A percentile compares a stretch with the other conserved stretches of the same genome.
These are phyloP conservation scores for Ceratothoa steindachneri DNA, from an alignment of 2,888 invertebrate genomes.

Conservation along the genomic window DNA sequence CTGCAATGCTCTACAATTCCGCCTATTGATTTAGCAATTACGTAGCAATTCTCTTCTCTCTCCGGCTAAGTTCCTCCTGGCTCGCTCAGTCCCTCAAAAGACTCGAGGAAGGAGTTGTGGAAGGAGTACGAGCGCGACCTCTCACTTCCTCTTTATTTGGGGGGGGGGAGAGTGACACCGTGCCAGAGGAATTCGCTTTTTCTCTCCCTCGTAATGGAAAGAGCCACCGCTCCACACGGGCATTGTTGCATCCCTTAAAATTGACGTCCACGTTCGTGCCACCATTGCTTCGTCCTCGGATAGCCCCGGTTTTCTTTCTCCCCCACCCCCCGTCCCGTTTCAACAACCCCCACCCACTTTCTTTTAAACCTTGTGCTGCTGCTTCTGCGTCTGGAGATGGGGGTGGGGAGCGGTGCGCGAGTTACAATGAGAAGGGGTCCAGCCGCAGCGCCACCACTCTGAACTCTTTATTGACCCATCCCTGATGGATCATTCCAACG, in stretches of 20 bases:
- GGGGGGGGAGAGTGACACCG: not conserved
- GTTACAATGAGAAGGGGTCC: no score
- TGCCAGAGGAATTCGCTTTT: not conserved
- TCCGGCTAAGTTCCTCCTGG: not conserved
- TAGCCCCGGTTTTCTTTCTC: not conserved
- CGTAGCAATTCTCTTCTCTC: slow-evolving; percentile 10
- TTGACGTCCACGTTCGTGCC: no score
- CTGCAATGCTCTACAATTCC: not conserved
- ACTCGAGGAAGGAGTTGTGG: not conserved
- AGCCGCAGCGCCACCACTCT: no score
- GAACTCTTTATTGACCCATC: not conserved
- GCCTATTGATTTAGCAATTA: slow-evolving; percentile 13
- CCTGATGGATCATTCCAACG: not conserved
- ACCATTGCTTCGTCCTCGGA: not conserved
- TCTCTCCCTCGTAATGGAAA: not conserved
- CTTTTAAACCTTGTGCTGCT: not conserved
- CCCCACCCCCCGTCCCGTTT: not conserved
- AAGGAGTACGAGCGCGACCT: not conserved
- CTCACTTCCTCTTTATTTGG: not conserved
- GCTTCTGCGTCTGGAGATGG: not conserved
- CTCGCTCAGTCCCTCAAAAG: not conserved
- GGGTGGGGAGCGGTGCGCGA: not conserved
- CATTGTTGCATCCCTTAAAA: no score
- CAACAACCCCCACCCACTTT: not conserved
- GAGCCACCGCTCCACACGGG: no score